Conservation (phyloP, 2,888 invertebrate genomes). For the Lagria hirta region DNA sequence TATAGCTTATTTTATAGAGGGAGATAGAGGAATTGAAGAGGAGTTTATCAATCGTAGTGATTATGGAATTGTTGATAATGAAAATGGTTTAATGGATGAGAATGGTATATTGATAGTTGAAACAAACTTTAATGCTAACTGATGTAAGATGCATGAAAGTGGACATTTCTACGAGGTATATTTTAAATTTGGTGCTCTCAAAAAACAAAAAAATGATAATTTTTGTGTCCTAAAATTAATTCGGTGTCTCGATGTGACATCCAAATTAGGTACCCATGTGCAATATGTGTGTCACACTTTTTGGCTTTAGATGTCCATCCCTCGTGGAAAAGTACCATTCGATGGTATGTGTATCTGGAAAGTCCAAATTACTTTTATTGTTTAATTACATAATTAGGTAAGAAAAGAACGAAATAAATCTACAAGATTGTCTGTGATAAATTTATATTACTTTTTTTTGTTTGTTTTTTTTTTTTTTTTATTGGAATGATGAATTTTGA, state of each 20-base stretch:
- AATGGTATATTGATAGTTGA: constrained; percentile 38
- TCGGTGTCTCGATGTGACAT: constrained; percentile 16
- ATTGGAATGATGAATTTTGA: no score
- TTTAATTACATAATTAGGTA: no score
- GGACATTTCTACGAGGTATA: no score
- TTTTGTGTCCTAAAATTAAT: no score
- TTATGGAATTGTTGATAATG: constrained; percentile 37
- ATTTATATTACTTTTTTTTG: constrained; percentile 38
- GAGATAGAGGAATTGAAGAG: constrained; percentile 17
- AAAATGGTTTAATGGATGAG: constrained; percentile 37
- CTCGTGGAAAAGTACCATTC: constrained; percentile 17
- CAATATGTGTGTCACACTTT: constrained; percentile 15
- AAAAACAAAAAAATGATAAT: no score
- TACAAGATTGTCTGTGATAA: constrained; percentile 48
- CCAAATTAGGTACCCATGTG: constrained; percentile 12
- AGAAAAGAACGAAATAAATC: constrained; percentile 10
- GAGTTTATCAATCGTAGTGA: constrained; percentile 23
- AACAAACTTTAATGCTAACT: constrained; percentile 38
- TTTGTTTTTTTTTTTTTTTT: constrained; percentile 19
- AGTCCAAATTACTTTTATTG: constrained; percentile 15
- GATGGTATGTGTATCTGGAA: constrained; percentile 13
- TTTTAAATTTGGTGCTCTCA: no score
- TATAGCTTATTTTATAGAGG: constrained; percentile 21
- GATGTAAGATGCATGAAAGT: no score
- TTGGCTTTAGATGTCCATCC: constrained; percentile 16